A percentile compares a stretch with the other conserved stretches of the same genome.
Conservation (phyloP, 2,113 vertebrate genomes). For the Danio rerio region DNA sequence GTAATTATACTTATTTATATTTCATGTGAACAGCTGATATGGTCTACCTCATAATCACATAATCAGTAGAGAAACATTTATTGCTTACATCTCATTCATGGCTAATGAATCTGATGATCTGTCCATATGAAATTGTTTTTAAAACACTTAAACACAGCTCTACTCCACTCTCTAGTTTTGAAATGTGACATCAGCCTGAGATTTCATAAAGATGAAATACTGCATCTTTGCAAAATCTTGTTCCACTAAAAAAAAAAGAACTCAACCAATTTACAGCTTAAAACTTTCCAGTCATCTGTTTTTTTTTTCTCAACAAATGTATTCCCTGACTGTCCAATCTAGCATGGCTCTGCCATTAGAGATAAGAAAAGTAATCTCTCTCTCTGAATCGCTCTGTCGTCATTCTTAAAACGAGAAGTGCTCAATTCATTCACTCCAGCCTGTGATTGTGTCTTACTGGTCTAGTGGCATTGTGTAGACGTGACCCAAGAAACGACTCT, state of each 20-base stretch:
- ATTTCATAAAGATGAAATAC: conserved; percentile 22
- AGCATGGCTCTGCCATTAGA: conserved; percentile 23
- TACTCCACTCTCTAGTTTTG: not conserved
- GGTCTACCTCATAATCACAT: not conserved
- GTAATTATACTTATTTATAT: not conserved
- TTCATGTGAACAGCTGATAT: not conserved
- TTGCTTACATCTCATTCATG: not conserved
- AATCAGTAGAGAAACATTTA: not conserved
- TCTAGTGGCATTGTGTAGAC: conserved; percentile 52
- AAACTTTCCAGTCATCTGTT: conserved; percentile 13
- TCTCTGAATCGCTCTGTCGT: conserved; percentile 36
- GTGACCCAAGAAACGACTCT: conserved; percentile 43
- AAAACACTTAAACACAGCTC: not conserved
- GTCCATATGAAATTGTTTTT: not conserved
- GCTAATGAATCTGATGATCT: not conserved
- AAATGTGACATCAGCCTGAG: not conserved
- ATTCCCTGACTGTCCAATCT: conserved; percentile 26
- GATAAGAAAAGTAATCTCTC: conserved; percentile 42
- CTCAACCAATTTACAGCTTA: not conserved
- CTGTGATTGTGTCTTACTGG: conserved; percentile 42
- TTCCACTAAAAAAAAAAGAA: not conserved
- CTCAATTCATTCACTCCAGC: not conserved
- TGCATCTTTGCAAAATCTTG: conserved; percentile 9
- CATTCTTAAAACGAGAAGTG: conserved; percentile 12
- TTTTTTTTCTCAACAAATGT: conserved; percentile 7